Evolutionary conservation across 2,113 vertebrate genomes (phyloP).

Genomic region (Hepsetus odoe): DNA sequence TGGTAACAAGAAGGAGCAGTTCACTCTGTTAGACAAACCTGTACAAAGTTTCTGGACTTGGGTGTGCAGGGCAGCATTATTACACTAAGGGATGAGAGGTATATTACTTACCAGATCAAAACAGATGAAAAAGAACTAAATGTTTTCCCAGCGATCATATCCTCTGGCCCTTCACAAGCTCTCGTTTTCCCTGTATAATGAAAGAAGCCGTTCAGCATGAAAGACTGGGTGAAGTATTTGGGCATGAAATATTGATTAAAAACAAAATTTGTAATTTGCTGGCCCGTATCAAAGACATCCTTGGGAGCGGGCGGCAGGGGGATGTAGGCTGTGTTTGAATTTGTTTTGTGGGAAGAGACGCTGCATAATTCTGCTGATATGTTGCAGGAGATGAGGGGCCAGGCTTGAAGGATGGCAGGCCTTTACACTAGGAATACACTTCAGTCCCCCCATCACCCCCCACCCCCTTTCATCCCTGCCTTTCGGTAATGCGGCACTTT

Average conservation of each 20-base stretch:
- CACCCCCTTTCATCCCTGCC: constrained; percentile 45
- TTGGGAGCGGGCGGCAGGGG: constrained; percentile 33
- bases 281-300: constrained; percentile 66
- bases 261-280: constrained; percentile 76
- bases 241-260: constrained; percentile 79
- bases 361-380: constrained; percentile 43
- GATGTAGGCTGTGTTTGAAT: constrained; percentile 29
- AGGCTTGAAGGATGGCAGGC: constrained; percentile 34
- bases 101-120: background rate
- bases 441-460: background rate
- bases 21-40: background rate
- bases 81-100: background rate
- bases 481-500: constrained; percentile 53
- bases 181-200: background rate
- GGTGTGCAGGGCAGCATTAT: background rate
- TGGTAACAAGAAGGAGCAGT: background rate
- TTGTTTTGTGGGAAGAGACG: constrained; percentile 19
- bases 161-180: background rate
- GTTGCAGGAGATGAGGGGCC: constrained; percentile 30
- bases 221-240: constrained; percentile 23
- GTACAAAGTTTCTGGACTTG: background rate
- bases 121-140: background rate
- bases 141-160: constrained; percentile 27
- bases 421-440: background rate
- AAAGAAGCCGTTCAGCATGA: constrained; percentile 7